Conservation (phyloP, 2,888 invertebrate species). For the Conistra vaccinii region DNA sequence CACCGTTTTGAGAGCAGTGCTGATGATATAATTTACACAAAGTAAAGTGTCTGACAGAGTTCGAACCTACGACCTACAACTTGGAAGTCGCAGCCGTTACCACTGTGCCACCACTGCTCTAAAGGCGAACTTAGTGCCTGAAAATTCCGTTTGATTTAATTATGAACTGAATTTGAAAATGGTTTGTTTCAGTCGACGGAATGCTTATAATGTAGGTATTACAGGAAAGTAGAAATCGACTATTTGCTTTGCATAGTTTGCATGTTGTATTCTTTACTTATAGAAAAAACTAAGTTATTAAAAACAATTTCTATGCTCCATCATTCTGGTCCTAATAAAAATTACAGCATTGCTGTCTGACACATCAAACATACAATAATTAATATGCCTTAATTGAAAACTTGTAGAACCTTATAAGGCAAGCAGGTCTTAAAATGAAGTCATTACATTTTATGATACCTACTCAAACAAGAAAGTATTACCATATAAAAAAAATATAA, state of each 20-base stretch:
- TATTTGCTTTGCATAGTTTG: too few species aligned
- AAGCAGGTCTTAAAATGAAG: conserved; percentile 21
- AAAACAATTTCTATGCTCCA: neutral
- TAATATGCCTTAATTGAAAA: conserved; percentile 8
- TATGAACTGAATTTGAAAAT: neutral
- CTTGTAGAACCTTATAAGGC: neutral
- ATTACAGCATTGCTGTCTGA: neutral
- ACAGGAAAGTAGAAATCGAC: neutral
- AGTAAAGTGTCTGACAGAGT: too few species aligned
- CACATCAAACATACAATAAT: conserved; percentile 14
- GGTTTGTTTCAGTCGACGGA: neutral
- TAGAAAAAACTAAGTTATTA: neutral
- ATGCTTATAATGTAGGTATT: neutral
- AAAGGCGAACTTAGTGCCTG: neutral
- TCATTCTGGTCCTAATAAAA: neutral
- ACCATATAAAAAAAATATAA: conserved; percentile 19
- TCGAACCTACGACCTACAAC: too few species aligned
- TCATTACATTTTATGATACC: conserved; percentile 35
- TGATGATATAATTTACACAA: too few species aligned
- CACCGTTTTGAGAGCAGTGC: too few species aligned
- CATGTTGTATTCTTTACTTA: neutral
- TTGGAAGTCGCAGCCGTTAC: too few species aligned
- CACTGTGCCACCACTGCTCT: too few species aligned
- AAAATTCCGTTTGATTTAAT: neutral
- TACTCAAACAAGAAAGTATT: conserved; percentile 27